phyloP scores from a whole-genome alignment of 2,888 invertebrate species.

The Drosophila lacicola region DNA sequence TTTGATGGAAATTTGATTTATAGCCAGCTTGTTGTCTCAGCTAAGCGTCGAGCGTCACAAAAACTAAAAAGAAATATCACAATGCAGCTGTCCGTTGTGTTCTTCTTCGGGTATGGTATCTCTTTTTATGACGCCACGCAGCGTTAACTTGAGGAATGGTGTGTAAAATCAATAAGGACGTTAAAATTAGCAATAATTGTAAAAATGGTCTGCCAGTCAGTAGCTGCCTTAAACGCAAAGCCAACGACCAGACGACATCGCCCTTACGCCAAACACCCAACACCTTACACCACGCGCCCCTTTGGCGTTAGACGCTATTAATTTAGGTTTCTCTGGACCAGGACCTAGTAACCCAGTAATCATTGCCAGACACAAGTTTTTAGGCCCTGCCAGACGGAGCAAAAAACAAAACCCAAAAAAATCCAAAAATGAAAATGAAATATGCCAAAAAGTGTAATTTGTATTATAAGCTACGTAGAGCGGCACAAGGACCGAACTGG shows the following conservation, averaged over 20 bases:
- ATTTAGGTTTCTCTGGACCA: slow-evolving; percentile 30
- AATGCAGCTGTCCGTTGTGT: slow-evolving; percentile 10
- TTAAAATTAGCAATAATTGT: slow-evolving; percentile 70
- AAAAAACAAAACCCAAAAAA: slow-evolving; percentile 17
- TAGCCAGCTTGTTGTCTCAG: slow-evolving; percentile 62
- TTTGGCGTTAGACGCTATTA: slow-evolving; percentile 36
- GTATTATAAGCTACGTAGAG: slow-evolving; percentile 62
- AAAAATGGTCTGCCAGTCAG: slow-evolving; percentile 39
- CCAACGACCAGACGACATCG: slow-evolving; percentile 20
- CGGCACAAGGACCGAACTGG: slow-evolving; percentile 34
- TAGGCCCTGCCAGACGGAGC: slow-evolving; percentile 44
- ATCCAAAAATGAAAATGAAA: slow-evolving; percentile 52
- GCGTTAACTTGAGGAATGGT: slow-evolving; percentile 79
- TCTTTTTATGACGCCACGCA: slow-evolving; percentile 66
- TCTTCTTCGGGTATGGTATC: not conserved
- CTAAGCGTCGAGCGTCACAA: slow-evolving; percentile 53
- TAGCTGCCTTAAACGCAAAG: slow-evolving; percentile 1
- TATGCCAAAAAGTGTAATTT: slow-evolving; percentile 80
- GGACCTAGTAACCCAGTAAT: slow-evolving; percentile 70
- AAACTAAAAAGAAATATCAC: slow-evolving; percentile 10
- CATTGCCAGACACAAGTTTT: slow-evolving; percentile 30
- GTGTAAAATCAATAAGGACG: slow-evolving; percentile 79
- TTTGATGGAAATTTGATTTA: slow-evolving; percentile 68
- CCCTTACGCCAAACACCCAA: not conserved
- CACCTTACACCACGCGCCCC: slow-evolving; percentile 33